Conservation (phyloP, 2,797 vertebrate species). For the Phataginus tricuspis region DNA sequence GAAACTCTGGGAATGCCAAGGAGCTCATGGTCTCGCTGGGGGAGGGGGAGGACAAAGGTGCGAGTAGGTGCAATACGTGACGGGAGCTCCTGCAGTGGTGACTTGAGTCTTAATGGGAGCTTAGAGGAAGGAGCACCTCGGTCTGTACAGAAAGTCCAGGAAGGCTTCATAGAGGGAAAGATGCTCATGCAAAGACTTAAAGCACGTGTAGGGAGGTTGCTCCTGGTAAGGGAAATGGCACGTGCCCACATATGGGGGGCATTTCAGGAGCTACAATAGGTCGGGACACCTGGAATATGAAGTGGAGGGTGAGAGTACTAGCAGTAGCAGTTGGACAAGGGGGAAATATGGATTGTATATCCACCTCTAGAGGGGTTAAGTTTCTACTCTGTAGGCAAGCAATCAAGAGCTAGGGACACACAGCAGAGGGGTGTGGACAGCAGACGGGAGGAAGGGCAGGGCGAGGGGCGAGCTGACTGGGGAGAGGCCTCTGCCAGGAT, state of each 20-base stretch:
- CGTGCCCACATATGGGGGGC: not conserved
- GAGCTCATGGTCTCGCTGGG: not conserved
- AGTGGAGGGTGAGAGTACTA: not conserved
- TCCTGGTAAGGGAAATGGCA: not conserved
- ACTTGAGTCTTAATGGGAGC: not conserved
- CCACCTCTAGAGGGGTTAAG: not conserved
- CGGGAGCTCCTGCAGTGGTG: not conserved
- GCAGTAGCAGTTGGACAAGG: not conserved
- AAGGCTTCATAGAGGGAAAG: slow-evolving; percentile 18
- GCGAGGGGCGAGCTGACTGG: not conserved
- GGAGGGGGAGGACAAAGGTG: not conserved
- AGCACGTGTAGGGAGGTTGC: not conserved
- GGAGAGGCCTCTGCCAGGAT: not conserved
- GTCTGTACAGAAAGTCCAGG: not conserved
- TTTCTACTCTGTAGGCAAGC: not conserved
- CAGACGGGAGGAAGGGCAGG: not conserved
- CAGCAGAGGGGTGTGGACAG: not conserved
- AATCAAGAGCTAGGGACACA: not conserved
- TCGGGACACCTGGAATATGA: not conserved
- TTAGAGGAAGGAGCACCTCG: not conserved
- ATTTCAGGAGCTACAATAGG: not conserved
- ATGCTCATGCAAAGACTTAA: not conserved
- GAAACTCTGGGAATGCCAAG: not conserved
- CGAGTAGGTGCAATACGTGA: not conserved
- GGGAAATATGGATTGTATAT: not conserved